Evolutionary conservation across 1,140 invertebrate species (phyloP).

Genomic region (Thalassaphorura encarpata): DNA sequence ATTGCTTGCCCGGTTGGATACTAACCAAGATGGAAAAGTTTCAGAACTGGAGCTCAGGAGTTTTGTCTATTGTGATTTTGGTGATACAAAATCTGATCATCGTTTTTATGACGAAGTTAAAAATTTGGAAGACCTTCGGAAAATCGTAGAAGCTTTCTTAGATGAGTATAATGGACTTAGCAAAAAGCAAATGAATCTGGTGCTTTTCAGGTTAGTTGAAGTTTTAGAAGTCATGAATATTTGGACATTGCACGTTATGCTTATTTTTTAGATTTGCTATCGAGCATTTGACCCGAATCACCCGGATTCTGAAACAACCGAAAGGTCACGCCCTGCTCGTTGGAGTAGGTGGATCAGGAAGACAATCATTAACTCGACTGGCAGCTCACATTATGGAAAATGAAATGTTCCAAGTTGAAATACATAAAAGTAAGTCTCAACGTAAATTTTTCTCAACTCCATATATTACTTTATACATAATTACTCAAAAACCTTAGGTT

Average conservation of each 20-base stretch:
- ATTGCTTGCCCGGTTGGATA: conserved; percentile 44
- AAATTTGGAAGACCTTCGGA: conserved; percentile 68
- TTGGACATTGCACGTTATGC: neutral
- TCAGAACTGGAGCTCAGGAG: conserved; percentile 70
- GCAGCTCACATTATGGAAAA: conserved; percentile 89
- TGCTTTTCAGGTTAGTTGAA: conserved; percentile 69
- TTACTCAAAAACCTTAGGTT: too few species aligned
- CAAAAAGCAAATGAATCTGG: conserved; percentile 94
- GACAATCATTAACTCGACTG: conserved; percentile 78
- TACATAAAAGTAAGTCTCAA: conserved; percentile 74
- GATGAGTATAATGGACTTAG: conserved; percentile 92
- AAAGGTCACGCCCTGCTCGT: conserved; percentile 72
- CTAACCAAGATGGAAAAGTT: conserved; percentile 44
- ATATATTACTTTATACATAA: too few species aligned
- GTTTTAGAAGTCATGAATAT: conserved; percentile 4
- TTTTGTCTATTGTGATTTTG: conserved; percentile 90
- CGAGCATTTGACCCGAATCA: conserved; percentile 85
- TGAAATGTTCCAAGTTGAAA: conserved; percentile 80
- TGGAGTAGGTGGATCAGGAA: conserved; percentile 83
- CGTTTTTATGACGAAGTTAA: conserved; percentile 78
- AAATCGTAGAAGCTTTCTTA: conserved; percentile 80
- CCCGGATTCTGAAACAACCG: conserved; percentile 82
- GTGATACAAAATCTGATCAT: conserved; percentile 81
- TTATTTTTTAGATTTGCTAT: conserved; percentile 66
- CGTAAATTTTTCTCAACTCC: too few species aligned